These are phyloP conservation scores for Sorex araneus DNA, from an alignment of 2,113 vertebrate species.

Conservation along the genomic window DNA sequence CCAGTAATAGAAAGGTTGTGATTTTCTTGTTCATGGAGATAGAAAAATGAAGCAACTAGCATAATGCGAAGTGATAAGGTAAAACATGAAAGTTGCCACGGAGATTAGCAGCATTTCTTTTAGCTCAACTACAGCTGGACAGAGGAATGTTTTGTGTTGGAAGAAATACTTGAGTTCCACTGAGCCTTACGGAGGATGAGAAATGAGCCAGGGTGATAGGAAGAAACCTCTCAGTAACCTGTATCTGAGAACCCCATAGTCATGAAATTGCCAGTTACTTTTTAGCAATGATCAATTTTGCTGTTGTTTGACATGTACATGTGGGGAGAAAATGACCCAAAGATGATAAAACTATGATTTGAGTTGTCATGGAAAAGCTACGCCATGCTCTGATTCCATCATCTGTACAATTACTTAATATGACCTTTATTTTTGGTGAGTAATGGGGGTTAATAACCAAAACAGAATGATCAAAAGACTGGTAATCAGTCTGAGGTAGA, in stretches of 20 bases:
- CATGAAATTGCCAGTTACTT: background rate
- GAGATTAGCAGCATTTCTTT: background rate
- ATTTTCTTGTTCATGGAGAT: background rate
- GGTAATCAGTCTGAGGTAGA: too few species aligned
- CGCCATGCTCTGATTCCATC: background rate
- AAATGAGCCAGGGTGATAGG: background rate
- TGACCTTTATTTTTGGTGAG: background rate
- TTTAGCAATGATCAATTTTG: too few species aligned
- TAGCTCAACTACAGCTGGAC: background rate
- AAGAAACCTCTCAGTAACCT: background rate
- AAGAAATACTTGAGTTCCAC: background rate
- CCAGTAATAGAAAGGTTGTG: background rate
- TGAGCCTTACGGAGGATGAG: background rate
- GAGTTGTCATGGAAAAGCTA: background rate
- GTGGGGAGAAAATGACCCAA: background rate
- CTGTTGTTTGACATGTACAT: background rate
- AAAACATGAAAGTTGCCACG: background rate
- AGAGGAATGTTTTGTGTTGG: background rate
- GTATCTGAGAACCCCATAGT: background rate
- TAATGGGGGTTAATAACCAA: background rate
- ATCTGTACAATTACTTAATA: constrained; percentile 18
- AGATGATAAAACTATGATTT: background rate
- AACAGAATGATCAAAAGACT: background rate
- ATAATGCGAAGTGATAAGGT: background rate
- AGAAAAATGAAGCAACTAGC: background rate